Base-by-base conservation (phyloP, 2,888 invertebrate genomes). In the Catocala sponsa region DNA sequence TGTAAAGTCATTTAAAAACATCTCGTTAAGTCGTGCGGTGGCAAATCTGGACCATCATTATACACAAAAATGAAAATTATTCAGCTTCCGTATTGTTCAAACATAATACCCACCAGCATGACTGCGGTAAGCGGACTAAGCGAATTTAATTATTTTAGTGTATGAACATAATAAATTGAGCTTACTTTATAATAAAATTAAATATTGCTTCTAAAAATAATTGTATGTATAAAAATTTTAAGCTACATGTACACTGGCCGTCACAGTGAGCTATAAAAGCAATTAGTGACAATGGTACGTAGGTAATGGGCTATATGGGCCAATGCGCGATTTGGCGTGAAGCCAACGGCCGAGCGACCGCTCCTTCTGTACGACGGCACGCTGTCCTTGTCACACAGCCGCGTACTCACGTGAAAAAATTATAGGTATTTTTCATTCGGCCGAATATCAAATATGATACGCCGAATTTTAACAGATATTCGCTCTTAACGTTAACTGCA, bases 261-360 rank as follows among this genome's bases (percentile, higher is more conserved):
- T 85, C 82, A 80, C 73, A 75, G 70, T 70, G 75, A 68, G 81
- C 81, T 80, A 84, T 90, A 85, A 86, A 87, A 82, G 89, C 85
- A 90, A 91, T 91, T 91, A 91, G 88, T 83, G 86, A 86, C 86
- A 87, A 86, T 83, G 80, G 86, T 81, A 80, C 71, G 83, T 81
- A 85, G 86, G 86, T 88, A 88, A 88, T 86, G 82, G 85, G 76
- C 77, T 80, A 78, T 82, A 76, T 78, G 80, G 76, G 82, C 84
- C 86, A 84, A 74, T 77, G 84, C 73, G 76, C 79, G 81, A 80
- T 82, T 86, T 85, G 84, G 82, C 82, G 7, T 15, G 52, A 59
- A 56, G 79, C 88, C 87, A 87, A 57, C 68, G 49, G 50, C 62
- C 55, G 59, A 38, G 53, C 54, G 68, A 43, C 55, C 57, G 63